Conservation (phyloP, 2,113 vertebrate species). For the Salvator merianae region DNA sequence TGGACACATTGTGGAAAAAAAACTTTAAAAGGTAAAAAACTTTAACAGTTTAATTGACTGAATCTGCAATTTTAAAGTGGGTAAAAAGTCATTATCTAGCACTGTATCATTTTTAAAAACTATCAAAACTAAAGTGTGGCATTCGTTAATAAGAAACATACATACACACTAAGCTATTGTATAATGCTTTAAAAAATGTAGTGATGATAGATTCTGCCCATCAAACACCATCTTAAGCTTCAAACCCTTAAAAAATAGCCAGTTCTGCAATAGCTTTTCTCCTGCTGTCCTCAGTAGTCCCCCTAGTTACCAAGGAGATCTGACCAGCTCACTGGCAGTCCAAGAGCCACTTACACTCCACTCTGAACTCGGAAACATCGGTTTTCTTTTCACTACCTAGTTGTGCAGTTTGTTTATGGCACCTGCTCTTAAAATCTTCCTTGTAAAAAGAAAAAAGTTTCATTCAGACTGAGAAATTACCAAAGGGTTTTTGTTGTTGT, state of each 20-base stretch:
- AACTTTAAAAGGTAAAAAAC: neutral
- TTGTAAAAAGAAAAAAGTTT: neutral
- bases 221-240: neutral
- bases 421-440: neutral
- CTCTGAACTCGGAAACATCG: neutral
- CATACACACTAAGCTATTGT: neutral
- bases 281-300: neutral
- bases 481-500: neutral
- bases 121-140: neutral
- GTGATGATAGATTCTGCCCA: no score
- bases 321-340: neutral
- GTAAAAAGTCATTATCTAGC: neutral
- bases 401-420: neutral
- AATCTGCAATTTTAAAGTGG: neutral
- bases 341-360: neutral
- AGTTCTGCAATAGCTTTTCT: neutral
- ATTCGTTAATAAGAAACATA: neutral
- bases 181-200: neutral
- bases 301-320: neutral
- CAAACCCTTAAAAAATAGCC: neutral
- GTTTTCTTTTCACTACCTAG: neutral
- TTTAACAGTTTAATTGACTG: neutral
- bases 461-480: neutral
- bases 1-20: neutral
- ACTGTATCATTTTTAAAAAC: slow-evolving; percentile 1